Percentiles rank a stretch among this genome's conserved stretches.
Conservation (phyloP, 2,113 vertebrate species). For the Caranx ignobilis region DNA sequence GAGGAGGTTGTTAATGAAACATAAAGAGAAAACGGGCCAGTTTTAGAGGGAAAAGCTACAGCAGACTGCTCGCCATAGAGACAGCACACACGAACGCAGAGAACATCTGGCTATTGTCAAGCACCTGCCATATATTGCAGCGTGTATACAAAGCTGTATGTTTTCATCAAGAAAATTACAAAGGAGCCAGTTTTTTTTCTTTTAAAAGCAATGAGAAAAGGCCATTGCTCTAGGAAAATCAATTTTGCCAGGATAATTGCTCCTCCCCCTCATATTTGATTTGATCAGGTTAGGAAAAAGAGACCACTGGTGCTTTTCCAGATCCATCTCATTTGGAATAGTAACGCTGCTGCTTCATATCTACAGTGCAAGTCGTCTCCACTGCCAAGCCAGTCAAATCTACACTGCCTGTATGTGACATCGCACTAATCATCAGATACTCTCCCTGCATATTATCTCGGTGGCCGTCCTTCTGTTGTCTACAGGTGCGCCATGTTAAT, state of each 20-base stretch:
- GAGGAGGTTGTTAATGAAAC: conserved; percentile 77
- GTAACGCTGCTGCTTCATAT: conserved; percentile 69
- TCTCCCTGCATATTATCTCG: conserved; percentile 22
- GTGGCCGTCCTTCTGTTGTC: conserved; percentile 6
- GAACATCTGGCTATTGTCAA: conserved; percentile 43
- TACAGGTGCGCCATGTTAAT: conserved; percentile 24
- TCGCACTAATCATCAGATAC: conserved; percentile 11
- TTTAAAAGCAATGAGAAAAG: conserved; percentile 50
- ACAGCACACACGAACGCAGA: conserved; percentile 9
- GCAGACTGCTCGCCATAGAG: conserved; percentile 21
- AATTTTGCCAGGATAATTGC: conserved; percentile 60
- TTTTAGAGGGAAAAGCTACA: conserved; percentile 1
- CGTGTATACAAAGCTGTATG: conserved; percentile 27
- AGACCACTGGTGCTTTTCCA: conserved; percentile 65
- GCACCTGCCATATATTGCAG: conserved; percentile 47
- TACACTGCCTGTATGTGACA: conserved; percentile 52
- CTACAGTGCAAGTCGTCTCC: conserved; percentile 57
- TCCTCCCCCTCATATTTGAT: conserved; percentile 39
- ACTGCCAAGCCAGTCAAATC: conserved; percentile 56
- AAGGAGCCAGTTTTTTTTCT: conserved; percentile 32
- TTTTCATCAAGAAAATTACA: conserved; percentile 42
- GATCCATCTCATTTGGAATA: conserved; percentile 42
- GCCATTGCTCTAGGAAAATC: conserved; percentile 46
- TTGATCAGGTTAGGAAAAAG: conserved; percentile 50
- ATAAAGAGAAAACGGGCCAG: conserved; percentile 20